phyloP scores from a whole-genome alignment of 2,888 invertebrate genomes.

The Rhagophthalmus giganteus region DNA sequence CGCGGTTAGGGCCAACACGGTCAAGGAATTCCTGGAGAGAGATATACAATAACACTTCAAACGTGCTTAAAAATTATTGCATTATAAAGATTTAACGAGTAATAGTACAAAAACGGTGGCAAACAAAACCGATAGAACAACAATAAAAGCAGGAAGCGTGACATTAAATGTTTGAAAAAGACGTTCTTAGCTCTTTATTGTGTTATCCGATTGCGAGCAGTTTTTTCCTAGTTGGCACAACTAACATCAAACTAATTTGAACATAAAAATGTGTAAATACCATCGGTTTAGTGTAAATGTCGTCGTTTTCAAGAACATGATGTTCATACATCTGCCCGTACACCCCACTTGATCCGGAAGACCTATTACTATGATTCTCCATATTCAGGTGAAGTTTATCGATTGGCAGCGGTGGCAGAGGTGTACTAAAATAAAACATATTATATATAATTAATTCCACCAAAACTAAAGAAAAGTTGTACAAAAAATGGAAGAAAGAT shows the following conservation, averaged over 20 bases:
- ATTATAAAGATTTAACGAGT: conserved; percentile 10
- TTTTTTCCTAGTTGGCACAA: too few species aligned
- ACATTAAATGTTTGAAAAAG: neutral
- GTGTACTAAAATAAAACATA: conserved; percentile 62
- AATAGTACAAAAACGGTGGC: too few species aligned
- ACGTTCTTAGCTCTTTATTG: too few species aligned
- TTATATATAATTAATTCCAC: neutral
- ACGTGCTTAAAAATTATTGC: conserved; percentile 1
- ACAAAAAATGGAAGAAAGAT: too few species aligned
- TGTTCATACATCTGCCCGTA: conserved; percentile 58
- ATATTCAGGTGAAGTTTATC: conserved; percentile 59
- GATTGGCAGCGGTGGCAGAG: conserved; percentile 77
- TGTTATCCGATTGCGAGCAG: too few species aligned
- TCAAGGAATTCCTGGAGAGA: conserved; percentile 33
- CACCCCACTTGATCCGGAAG: conserved; percentile 55
- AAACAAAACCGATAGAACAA: neutral
- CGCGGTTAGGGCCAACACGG: conserved; percentile 43
- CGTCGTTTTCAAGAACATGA: conserved; percentile 56
- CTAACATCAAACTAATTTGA: too few species aligned
- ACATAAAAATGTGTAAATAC: conserved; percentile 57
- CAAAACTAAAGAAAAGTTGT: too few species aligned
- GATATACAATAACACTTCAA: conserved; percentile 8
- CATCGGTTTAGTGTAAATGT: conserved; percentile 74
- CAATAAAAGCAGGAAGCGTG: neutral
- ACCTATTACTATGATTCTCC: conserved; percentile 50